A percentile compares a stretch with the other conserved stretches of the same genome.
These are phyloP conservation scores for Turritopsis dohrnii DNA, from an alignment of 30 jellyfish, hydroid and myxozoan species.

Conservation along the genomic window DNA sequence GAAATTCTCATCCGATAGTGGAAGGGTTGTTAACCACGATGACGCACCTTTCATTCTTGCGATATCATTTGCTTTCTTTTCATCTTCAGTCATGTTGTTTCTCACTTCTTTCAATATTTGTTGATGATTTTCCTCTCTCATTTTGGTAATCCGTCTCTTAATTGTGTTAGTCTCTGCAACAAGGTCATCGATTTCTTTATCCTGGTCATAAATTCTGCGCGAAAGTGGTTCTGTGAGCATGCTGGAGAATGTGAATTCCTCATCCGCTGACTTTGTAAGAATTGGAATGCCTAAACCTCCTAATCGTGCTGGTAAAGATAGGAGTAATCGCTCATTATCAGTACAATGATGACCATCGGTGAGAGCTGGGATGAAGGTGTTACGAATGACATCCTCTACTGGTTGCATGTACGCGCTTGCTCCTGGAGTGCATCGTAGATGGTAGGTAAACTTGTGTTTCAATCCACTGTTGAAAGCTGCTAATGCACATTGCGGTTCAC, in stretches of 20 bases:
- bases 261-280: conserved; percentile 17
- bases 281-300: conserved; percentile 34
- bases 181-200: not conserved
- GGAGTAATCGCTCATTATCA: conserved; percentile 23
- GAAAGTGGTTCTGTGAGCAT: not conserved
- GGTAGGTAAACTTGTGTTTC: conserved; percentile 14
- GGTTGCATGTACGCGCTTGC: conserved; percentile 14
- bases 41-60: conserved; percentile 13
- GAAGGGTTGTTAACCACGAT: not conserved
- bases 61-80: conserved; percentile 1
- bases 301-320: not conserved
- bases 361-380: conserved; percentile 24
- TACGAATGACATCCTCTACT: conserved; percentile 28
- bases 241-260: conserved; percentile 19
- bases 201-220: not conserved
- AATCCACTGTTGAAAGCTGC: conserved; percentile 18
- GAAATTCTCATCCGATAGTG: conserved; percentile 11
- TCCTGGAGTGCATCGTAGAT: conserved; percentile 15
- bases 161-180: not conserved
- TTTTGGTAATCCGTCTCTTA: too few species aligned
- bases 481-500: conserved; percentile 19
- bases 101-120: not conserved
- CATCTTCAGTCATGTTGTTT: conserved; percentile 2
- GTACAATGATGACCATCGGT: conserved; percentile 21
- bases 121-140: not conserved